Base-by-base conservation (phyloP, 2,888 invertebrate genomes). In the Troides aeacus region DNA sequence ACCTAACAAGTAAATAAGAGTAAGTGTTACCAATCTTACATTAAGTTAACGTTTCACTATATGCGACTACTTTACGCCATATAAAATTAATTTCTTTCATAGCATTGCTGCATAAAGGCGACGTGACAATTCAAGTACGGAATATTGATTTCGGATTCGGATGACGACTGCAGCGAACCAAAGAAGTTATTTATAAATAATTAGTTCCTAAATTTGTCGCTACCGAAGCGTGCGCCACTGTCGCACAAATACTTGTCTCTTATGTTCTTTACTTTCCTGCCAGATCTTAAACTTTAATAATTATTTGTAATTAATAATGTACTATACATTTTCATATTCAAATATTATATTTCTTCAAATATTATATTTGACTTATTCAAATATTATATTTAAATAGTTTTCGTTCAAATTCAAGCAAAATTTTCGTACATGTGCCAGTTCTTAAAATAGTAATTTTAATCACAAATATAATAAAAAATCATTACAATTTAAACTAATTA, bases 1-100 rank as follows among this genome's bases (percentile, higher is more conserved):
- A 79, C 92, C 90, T 91, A 90, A 79, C 85, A 84, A 88, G 85
- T 87, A 90, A 88, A 89, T 88, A 90, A 87, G 88, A 90, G 86
- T 88, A 89, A 88, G 88, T 91, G 89, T 93, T 93, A 93, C 93
- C 93, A 92, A 92, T 92, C 92, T 93, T 93, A 93, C 93, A 93
- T 93, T 92, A 89, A 75, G 88, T 87, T 84, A 93, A 93, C 92
- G 87, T 87, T 90, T 93, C 93, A 93, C 93, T 93, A 93, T 92
- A 87, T 88, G 90, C 92, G 92, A 90, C 89, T 92, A 93, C 90
- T 90, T 88, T 86, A 92, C 92, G 90, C 92, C 92, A 91, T 93
- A 84, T 87, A 90, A 88, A 88, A 89, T 85, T 82, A 79, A 86
- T 85, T 85, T 87, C 83, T 90, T 88, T 93, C 93, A 93, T 93